phyloP scores from a whole-genome alignment of 1,140 invertebrate species.

The Drosophila varians region DNA sequence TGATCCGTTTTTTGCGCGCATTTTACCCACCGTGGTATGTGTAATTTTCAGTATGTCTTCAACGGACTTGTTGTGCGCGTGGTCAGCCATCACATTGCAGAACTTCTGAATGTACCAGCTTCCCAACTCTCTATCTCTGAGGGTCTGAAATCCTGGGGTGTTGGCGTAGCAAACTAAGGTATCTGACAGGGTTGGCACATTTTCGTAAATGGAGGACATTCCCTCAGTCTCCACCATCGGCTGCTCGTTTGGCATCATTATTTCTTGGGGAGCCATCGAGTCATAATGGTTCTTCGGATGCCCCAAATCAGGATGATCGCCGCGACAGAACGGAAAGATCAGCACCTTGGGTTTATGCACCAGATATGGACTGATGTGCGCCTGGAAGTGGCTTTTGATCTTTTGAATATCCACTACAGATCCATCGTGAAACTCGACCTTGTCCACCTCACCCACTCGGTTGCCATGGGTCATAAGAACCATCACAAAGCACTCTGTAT shows the following conservation, averaged over 20 bases:
- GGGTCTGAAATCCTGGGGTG: constrained; percentile 87
- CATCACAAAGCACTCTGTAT: constrained; percentile 85
- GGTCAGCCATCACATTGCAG: constrained; percentile 89
- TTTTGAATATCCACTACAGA: constrained; percentile 77
- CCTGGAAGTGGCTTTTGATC: constrained; percentile 87
- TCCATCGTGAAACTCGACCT: constrained; percentile 84
- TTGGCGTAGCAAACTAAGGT: constrained; percentile 88
- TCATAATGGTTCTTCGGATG: not conserved
- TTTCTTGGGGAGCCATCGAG: not conserved
- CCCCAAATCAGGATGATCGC: constrained; percentile 67
- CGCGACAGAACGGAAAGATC: constrained; percentile 89
- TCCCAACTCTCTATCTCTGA: constrained; percentile 86
- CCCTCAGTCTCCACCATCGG: constrained; percentile 36
- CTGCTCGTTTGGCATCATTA: not conserved
- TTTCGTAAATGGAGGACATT: not conserved
- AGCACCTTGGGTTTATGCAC: constrained; percentile 90
- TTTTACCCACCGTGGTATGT: constrained; percentile 58
- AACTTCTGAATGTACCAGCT: constrained; percentile 91
- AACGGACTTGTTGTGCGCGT: constrained; percentile 87
- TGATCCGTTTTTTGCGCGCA: constrained; percentile 10
- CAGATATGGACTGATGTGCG: constrained; percentile 86
- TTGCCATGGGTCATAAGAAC: constrained; percentile 86
- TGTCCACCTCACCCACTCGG: constrained; percentile 63
- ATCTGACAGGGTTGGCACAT: constrained; percentile 84
- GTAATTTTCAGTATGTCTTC: constrained; percentile 88